A percentile compares a stretch with the other conserved stretches of the same genome.
Conservation (phyloP, 1,140 invertebrate species). For the Zelostemma sp. region DNA sequence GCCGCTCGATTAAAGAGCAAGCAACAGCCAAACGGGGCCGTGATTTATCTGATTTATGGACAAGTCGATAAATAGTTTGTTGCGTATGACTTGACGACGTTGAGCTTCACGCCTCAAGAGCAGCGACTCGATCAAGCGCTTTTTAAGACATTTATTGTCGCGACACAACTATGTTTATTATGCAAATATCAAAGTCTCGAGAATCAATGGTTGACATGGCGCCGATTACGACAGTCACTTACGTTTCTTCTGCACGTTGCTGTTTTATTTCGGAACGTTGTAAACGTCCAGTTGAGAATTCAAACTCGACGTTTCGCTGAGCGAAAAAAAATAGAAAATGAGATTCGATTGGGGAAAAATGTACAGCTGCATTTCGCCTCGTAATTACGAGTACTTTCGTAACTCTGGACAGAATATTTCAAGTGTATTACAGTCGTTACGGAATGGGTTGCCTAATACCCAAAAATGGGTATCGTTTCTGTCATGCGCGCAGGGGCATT, state of each 20-base stretch:
- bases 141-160: constrained; percentile 33
- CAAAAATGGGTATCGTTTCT: constrained; percentile 33
- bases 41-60: constrained; percentile 8
- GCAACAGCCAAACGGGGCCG: neutral
- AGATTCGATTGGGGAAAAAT: constrained; percentile 6
- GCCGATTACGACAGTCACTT: constrained; percentile 31
- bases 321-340: too few relatives aligned
- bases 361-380: neutral
- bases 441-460: constrained; percentile 33
- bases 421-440: constrained; percentile 1
- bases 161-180: constrained; percentile 22
- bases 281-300: too few relatives aligned
- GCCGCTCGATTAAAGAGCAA: neutral
- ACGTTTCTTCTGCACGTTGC: constrained; percentile 15
- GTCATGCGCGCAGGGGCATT: neutral
- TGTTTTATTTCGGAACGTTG: too few relatives aligned
- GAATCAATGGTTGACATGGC: constrained; percentile 24
- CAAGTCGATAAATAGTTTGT: neutral
- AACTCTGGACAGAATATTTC: constrained; percentile 15
- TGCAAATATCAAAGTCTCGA: constrained; percentile 18
- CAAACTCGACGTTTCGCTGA: too few relatives aligned
- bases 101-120: constrained; percentile 21
- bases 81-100: neutral
- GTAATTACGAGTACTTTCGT: constrained; percentile 27
- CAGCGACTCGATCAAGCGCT: constrained; percentile 23